Evolutionary conservation across 2,888 invertebrate genomes (phyloP).

Genomic region (Electrophaes corylata): DNA sequence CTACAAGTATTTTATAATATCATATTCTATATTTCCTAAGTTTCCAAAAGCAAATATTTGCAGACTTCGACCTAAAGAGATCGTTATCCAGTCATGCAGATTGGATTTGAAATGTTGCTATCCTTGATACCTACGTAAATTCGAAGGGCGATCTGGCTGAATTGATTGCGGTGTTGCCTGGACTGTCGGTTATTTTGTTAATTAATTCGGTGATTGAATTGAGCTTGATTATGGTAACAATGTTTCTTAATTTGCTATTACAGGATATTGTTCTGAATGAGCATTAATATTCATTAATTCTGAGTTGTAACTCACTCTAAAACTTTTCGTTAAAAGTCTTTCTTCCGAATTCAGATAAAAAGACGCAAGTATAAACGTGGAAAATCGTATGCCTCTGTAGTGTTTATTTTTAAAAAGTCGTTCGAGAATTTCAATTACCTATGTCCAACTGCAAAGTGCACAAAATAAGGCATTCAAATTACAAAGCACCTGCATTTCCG

Average conservation of each 20-base stretch:
- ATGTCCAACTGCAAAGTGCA: constrained; percentile 13
- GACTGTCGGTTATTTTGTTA: constrained; percentile 8
- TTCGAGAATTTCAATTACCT: constrained; percentile 16
- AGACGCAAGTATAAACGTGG: not conserved
- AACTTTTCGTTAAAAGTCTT: not conserved
- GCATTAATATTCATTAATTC: not conserved
- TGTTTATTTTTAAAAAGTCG: not conserved
- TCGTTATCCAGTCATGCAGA: constrained; percentile 30
- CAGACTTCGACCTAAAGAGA: constrained; percentile 25
- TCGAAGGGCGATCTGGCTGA: constrained; percentile 26
- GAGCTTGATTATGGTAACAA: constrained; percentile 1
- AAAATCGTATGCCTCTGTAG: not conserved
- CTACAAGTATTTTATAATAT: constrained; percentile 4
- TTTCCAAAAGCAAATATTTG: constrained; percentile 24
- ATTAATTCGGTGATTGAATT: constrained; percentile 19
- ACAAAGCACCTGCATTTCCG: constrained; percentile 24
- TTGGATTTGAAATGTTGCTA: constrained; percentile 33
- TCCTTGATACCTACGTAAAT: constrained; percentile 35
- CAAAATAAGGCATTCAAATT: constrained; percentile 27
- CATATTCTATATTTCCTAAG: constrained; percentile 1
- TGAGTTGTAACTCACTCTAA: no score
- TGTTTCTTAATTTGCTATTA: not conserved
- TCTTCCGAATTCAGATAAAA: not conserved
- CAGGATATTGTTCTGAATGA: not conserved
- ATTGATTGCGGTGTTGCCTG: constrained; percentile 24